These are phyloP conservation scores for Picus viridis DNA, from an alignment of 2,797 vertebrate genomes.

Conservation along the genomic window DNA sequence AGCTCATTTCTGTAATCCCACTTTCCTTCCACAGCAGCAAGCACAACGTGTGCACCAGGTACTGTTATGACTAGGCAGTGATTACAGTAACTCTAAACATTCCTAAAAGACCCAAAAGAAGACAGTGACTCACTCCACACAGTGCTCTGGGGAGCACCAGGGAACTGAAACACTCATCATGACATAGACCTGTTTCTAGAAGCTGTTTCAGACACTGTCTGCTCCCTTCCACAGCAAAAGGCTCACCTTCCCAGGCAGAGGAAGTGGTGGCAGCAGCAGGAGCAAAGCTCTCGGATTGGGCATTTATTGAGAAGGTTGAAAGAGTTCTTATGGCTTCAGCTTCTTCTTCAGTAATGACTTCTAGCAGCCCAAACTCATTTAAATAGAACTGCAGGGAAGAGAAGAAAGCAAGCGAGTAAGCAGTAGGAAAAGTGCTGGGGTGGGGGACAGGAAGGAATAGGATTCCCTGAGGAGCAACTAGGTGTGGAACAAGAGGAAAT, in stretches of 20 bases:
- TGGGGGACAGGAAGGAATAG: not conserved
- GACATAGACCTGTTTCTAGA: not conserved
- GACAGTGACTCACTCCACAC: not conserved
- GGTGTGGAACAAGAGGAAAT: not conserved
- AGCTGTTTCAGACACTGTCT: not conserved
- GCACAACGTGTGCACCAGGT: fast-evolving
- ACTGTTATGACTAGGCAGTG: not conserved
- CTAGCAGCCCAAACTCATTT: constrained; percentile 88
- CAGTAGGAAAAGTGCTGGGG: not conserved
- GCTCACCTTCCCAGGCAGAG: constrained; percentile 70
- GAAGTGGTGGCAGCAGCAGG: not conserved
- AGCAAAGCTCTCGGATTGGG: not conserved
- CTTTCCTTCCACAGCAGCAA: not conserved
- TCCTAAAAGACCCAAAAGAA: not conserved
- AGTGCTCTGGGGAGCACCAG: not conserved
- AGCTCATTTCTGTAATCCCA: not conserved
- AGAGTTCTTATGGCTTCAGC: constrained; percentile 74
- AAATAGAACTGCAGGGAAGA: constrained; percentile 81
- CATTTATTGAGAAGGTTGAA: constrained; percentile 33
- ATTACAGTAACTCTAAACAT: not conserved
- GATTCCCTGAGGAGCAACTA: not conserved
- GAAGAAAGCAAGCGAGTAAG: not conserved
- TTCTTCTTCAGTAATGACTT: constrained; percentile 84
- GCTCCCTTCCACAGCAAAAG: not conserved
- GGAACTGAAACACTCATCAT: not conserved